Conservation (phyloP, 2,797 vertebrate genomes). For the Momotus momota region DNA sequence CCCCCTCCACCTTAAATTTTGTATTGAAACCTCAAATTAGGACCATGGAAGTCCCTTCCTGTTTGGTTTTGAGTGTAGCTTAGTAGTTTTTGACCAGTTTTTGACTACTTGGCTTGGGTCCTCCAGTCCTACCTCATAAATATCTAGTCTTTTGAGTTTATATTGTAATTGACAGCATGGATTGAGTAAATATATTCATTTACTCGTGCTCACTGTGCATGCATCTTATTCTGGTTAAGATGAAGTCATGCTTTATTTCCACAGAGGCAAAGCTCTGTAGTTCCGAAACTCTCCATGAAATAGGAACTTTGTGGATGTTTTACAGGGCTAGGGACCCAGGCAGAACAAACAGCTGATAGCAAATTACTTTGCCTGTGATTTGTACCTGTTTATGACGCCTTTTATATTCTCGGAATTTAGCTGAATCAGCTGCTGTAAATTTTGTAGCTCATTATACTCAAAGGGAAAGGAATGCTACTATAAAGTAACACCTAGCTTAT, state of each 20-base stretch:
- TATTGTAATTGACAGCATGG: not conserved
- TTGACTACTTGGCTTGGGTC: not conserved
- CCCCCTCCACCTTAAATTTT: not conserved
- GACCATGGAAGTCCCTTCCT: not conserved
- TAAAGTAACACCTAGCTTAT: not conserved
- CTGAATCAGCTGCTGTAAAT: not conserved
- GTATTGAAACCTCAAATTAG: not conserved
- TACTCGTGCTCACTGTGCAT: not conserved
- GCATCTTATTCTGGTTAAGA: not conserved
- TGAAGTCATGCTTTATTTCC: not conserved
- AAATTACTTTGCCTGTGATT: not conserved
- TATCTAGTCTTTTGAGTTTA: not conserved
- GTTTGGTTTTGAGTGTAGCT: not conserved
- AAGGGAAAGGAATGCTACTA: not conserved
- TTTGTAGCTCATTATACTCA: not conserved
- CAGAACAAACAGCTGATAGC: not conserved
- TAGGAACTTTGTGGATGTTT: not conserved
- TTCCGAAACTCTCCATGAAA: not conserved
- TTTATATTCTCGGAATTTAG: not conserved
- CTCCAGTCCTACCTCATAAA: not conserved
- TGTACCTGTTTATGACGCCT: not conserved
- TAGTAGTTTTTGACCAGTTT: not conserved
- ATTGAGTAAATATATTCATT: not conserved
- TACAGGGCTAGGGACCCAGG: not conserved
- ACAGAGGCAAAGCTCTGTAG: not conserved